A percentile compares a stretch with the other conserved stretches of the same genome.
Evolutionary conservation across 1,140 invertebrate species (phyloP).

Genomic region (Teleopsis dalmanni): DNA sequence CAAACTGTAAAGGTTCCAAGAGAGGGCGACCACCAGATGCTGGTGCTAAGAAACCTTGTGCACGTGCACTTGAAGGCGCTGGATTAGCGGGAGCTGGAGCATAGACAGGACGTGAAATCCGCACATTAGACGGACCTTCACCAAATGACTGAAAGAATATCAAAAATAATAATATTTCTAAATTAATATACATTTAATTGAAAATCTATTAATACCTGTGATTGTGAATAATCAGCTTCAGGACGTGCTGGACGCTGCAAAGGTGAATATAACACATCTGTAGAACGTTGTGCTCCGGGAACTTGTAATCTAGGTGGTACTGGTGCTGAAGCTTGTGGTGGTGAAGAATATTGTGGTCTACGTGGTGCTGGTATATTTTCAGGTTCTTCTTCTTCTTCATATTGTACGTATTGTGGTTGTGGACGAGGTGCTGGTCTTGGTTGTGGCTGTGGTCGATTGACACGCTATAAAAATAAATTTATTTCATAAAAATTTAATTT

Average conservation of each 20-base stretch:
- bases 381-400: slow-evolving; percentile 33
- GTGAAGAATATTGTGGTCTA: slow-evolving; percentile 29
- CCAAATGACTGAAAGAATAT: slow-evolving; percentile 19
- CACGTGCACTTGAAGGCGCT: slow-evolving; percentile 31
- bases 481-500: not conserved
- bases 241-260: slow-evolving; percentile 34
- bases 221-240: slow-evolving; percentile 37
- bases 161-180: not conserved
- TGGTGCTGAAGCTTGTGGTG: slow-evolving; percentile 27
- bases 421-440: slow-evolving; percentile 37
- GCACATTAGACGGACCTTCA: slow-evolving; percentile 34
- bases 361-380: slow-evolving; percentile 32
- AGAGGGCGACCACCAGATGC: slow-evolving; percentile 34
- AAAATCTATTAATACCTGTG: slow-evolving; percentile 17
- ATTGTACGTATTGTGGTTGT: slow-evolving; percentile 41
- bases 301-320: slow-evolving; percentile 38
- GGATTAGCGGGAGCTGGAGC: slow-evolving; percentile 34
- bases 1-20: slow-evolving; percentile 31
- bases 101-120: slow-evolving; percentile 39
- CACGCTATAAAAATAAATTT: slow-evolving; percentile 14
- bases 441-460: slow-evolving; percentile 27
- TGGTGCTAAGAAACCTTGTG: slow-evolving; percentile 34
- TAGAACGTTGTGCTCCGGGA: slow-evolving; percentile 38
- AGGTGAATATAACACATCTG: slow-evolving; percentile 39
- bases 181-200: slow-evolving; percentile 1